Base-by-base conservation (phyloP, 1,140 invertebrate species). In the Cecropterus lyciades region DNA sequence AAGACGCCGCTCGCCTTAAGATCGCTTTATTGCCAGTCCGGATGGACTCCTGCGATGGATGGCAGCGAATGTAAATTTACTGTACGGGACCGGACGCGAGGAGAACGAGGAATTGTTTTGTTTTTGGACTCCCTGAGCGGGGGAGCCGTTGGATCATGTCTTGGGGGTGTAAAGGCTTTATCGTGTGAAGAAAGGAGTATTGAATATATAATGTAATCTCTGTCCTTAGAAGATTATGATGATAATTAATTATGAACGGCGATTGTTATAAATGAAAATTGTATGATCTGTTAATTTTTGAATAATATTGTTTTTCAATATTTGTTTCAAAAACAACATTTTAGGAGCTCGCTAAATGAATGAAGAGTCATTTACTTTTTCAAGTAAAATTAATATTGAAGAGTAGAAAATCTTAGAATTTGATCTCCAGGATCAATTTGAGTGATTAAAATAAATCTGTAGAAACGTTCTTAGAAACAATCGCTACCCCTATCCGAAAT, bases 41-140 rank as follows among this genome's bases (percentile, higher is more conserved):
- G 87, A 89, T 85, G 85, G 89, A 90, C 87, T 85, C 83, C 76
- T 77, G 85, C 82, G 87, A 92, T 87, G 81, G 85, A 88, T 89
- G 84, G 84, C 77, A 75, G 86, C 79, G 87, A 87, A 91, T 91
- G 88, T 89, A 89, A 91, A 91, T 91, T 89, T 91, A 89, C 75
- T 86, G 84, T 85, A 82, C 78, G 80, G 79, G 82, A 87, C 85
- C 85, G 86, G 86, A 91, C 84, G 84, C 79, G 67, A 76, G 82
- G 82, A 87, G n/a, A n/a, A n/a, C n/a, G n/a, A n/a, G 86, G 83
- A 87, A 84, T 87, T 91, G 86, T 88, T 89, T 91, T 91, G 88
- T 91, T 91, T 89, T 87, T 72, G 69, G 65, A 68, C 64, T 60
- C 27, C 27, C 45, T 6, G 17, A 0, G 7, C 30, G 7, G 45